These are phyloP conservation scores for Knipowitschia caucasica DNA, from an alignment of 2,797 vertebrate species.

Conservation along the genomic window DNA sequence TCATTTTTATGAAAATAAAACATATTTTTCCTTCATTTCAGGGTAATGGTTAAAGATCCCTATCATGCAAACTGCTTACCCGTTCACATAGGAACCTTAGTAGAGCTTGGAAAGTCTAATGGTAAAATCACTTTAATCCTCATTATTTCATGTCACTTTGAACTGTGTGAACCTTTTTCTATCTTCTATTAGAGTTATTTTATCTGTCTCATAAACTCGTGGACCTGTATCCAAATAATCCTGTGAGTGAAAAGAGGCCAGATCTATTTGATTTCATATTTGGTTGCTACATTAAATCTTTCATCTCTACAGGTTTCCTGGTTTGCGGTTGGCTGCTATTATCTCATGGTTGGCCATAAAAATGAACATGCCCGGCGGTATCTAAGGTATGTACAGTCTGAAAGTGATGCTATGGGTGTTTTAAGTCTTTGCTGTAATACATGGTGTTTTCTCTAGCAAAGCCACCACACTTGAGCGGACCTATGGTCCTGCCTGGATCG, in stretches of 20 bases:
- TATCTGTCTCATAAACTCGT: conserved; percentile 98
- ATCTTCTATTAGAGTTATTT: conserved; percentile 84
- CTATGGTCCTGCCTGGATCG: conserved; percentile 96
- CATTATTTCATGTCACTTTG: not conserved
- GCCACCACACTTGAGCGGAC: conserved; percentile 95
- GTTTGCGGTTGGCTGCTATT: conserved; percentile 98
- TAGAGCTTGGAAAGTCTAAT: conserved; percentile 97
- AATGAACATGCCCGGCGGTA: conserved; percentile 96
- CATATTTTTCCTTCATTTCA: conserved; percentile 56
- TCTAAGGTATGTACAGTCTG: conserved; percentile 80
- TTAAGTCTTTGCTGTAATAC: not conserved
- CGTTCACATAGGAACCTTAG: conserved; percentile 96
- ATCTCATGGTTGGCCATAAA: conserved; percentile 99
- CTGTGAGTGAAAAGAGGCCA: conserved; percentile 77
- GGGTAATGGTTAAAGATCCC: conserved; percentile 98
- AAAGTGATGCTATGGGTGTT: not conserved
- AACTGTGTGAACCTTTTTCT: not conserved
- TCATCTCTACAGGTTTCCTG: conserved; percentile 75
- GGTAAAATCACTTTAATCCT: conserved; percentile 74
- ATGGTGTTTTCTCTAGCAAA: conserved; percentile 78
- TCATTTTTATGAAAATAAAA: not conserved
- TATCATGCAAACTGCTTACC: conserved; percentile 98
- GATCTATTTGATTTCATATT: not conserved
- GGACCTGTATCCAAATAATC: conserved; percentile 98
- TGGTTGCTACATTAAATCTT: conserved; percentile 8